A percentile compares a stretch with the other conserved stretches of the same genome.
These are phyloP conservation scores for Glaucidium brasilianum DNA, from an alignment of 2,113 vertebrate species.

Conservation along the genomic window DNA sequence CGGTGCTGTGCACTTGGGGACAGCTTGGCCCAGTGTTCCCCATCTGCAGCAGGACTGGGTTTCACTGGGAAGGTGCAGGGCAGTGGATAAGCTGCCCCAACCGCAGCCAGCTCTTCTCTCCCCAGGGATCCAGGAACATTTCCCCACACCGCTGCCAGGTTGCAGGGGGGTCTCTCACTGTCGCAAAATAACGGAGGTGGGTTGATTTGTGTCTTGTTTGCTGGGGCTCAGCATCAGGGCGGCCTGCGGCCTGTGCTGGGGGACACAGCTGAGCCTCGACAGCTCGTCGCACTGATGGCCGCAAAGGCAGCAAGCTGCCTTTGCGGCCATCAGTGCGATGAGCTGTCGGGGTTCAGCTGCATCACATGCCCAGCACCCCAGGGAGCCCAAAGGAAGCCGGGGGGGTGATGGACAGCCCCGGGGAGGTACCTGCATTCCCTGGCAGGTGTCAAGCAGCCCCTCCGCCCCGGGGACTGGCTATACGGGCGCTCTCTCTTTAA, in stretches of 20 bases:
- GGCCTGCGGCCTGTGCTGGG: neutral
- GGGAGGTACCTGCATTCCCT: no score
- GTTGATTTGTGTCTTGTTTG: neutral
- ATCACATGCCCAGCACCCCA: neutral
- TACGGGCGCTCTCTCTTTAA: constrained; percentile 31
- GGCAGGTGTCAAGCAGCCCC: neutral
- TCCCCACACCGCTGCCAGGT: no score
- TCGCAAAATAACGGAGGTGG: neutral
- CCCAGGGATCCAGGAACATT: neutral
- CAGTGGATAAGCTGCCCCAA: neutral
- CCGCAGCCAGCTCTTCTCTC: neutral
- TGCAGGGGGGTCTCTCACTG: neutral
- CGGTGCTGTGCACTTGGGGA: neutral
- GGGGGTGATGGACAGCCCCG: neutral
- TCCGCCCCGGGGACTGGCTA: neutral
- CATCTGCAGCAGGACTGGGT: neutral
- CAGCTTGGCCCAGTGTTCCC: neutral
- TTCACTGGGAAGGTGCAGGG: neutral
- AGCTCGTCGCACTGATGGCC: neutral
- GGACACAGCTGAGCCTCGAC: neutral
- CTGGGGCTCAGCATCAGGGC: neutral
- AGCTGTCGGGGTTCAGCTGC: neutral
- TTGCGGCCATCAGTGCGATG: neutral
- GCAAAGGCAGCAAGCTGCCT: neutral
- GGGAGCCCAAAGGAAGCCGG: neutral